Evolutionary conservation across 2,888 invertebrate species (phyloP), one percentile per base, ranked within the genome.

Genomic region (Myathropa florea): DNA sequence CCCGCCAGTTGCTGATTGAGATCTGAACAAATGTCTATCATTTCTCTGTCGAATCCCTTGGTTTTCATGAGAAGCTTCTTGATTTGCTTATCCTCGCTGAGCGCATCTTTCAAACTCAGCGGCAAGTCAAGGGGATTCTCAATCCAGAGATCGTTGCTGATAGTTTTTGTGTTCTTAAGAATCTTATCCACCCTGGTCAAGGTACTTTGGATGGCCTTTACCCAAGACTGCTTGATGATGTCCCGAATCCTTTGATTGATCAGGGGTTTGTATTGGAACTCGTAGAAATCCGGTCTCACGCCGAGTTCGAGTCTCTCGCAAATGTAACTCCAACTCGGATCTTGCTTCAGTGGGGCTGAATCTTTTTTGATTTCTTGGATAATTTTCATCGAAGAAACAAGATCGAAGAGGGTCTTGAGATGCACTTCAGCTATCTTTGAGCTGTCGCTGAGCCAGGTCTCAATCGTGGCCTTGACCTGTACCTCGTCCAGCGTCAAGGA

Each of bases 321-420:
- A 57, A 96, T 94, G 10, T 92, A 90, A 3, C 93, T 92, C 95
- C 96, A 96, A 89, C 95, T 94, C 55, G 93, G 90, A 0, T 95
- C 95, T 2, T 94, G 93, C 89, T 95, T 94, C 33, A 95, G 94
- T 90, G 94, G 94, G 70, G 95, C 94, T 0, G 96, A 95, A 89
- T 96, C 95, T 89, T 95, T 95, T 70, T 96, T 93, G 72, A 96
- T 95, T 78, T 95, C 95, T 89, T 96, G 95, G 83, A 97, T 93
- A 0, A 95, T 95, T 91, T 95, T 95, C 71, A 96, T 94, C 65
- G 95, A 95, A 3, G 95, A 94, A 3, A 97, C 94, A 68, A 96
- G 94, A 83, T 95, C 93, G 2, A 95, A 93, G 9, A 97, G 92
- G 0, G 94, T 93, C 88, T 94, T 94, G 0, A 95, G 93, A 57